A percentile compares a stretch with the other conserved stretches of the same genome.
Conservation (phyloP, 2,888 invertebrate genomes). For the Platycheirus rosarum region DNA sequence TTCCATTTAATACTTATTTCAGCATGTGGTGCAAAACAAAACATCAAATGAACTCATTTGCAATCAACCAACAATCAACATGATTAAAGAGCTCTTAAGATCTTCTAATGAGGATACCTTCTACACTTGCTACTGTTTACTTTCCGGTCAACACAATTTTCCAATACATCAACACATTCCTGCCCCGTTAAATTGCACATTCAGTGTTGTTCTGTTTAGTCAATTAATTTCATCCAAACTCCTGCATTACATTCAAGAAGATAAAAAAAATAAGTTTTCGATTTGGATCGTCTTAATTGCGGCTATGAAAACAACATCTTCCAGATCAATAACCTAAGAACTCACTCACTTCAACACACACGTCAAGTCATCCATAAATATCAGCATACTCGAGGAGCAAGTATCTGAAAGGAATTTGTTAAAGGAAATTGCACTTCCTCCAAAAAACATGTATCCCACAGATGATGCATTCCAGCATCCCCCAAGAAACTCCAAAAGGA, state of each 20-base stretch:
- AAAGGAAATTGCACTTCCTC: constrained; percentile 74
- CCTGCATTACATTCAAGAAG: background rate
- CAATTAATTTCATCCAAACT: constrained; percentile 32
- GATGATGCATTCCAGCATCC: too few species aligned
- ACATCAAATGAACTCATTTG: constrained; percentile 15
- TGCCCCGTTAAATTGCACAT: constrained; percentile 4
- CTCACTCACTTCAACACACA: constrained; percentile 29
- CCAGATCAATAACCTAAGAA: constrained; percentile 53
- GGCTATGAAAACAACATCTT: constrained; percentile 71
- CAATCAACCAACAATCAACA: constrained; percentile 38
- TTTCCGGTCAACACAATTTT: constrained; percentile 48
- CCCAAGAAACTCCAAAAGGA: constrained; percentile 20
- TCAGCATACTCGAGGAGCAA: constrained; percentile 37
- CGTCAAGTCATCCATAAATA: constrained; percentile 63
- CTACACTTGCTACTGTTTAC: constrained; percentile 44
- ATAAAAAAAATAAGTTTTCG: constrained; percentile 44
- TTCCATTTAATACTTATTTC: background rate
- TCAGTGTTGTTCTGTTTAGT: constrained; percentile 49
- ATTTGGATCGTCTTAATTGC: constrained; percentile 66
- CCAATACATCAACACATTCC: constrained; percentile 42
- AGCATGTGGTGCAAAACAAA: constrained; percentile 3
- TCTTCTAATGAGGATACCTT: constrained; percentile 27
- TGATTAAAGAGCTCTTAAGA: constrained; percentile 38
- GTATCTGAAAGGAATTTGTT: constrained; percentile 28
- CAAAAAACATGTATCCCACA: constrained; percentile 52